Percentiles rank a stretch among this genome's conserved stretches.
These are phyloP conservation scores for Microplitis manilae DNA, from an alignment of 2,888 invertebrate species.

Conservation along the genomic window DNA sequence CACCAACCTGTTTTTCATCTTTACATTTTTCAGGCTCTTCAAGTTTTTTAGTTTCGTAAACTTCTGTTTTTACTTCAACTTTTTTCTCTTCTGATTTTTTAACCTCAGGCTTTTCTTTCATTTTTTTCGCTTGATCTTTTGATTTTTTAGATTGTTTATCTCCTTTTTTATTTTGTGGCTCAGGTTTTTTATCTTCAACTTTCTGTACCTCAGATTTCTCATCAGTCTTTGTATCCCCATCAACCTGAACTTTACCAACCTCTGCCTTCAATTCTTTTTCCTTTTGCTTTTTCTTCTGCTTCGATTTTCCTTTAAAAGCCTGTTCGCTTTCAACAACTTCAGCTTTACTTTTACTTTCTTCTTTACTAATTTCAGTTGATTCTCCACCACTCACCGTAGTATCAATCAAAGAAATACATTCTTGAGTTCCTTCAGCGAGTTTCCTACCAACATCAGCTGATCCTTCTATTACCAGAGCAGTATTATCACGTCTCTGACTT, in stretches of 20 bases:
- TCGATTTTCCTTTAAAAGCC: constrained; percentile 29
- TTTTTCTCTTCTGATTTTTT: background rate
- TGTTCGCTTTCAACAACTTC: constrained; percentile 22
- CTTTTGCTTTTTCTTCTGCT: constrained; percentile 28
- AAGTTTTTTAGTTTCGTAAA: constrained; percentile 28
- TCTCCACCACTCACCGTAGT: background rate
- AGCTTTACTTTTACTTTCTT: constrained; percentile 6
- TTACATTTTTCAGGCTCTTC: background rate
- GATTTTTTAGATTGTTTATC: constrained; percentile 37
- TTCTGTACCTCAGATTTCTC: constrained; percentile 16
- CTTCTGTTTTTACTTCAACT: constrained; percentile 3
- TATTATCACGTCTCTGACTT: constrained; percentile 11
- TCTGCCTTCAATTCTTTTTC: constrained; percentile 24
- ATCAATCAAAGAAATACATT: background rate
- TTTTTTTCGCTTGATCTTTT: constrained; percentile 44
- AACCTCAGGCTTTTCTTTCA: constrained; percentile 34
- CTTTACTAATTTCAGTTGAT: constrained; percentile 39
- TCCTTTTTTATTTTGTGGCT: constrained; percentile 33
- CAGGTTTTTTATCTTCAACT: constrained; percentile 8
- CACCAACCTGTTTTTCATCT: constrained; percentile 25
- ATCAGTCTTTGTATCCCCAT: constrained; percentile 24
- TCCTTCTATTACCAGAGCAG: background rate
- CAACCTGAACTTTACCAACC: constrained; percentile 25
- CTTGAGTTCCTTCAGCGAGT: background rate
- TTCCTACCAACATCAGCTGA: background rate